Conservation (phyloP, 2,888 invertebrate genomes). For the Imbricaverruca yamaguchii region DNA sequence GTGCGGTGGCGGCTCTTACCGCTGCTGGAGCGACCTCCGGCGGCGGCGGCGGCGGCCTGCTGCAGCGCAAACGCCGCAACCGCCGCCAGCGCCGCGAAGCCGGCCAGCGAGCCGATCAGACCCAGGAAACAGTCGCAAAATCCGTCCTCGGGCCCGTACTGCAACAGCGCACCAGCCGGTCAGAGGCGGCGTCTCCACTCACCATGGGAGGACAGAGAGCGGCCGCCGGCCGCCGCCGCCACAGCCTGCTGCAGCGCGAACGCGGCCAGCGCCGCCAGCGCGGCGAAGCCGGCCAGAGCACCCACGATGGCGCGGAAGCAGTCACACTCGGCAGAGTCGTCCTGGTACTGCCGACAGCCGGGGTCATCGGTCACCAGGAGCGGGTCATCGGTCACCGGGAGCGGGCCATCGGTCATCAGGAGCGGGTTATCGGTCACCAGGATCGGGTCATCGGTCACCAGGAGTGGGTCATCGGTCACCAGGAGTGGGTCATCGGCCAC, state of each 20-base stretch:
- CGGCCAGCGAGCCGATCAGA: slow-evolving; percentile 3
- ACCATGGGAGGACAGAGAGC: background rate
- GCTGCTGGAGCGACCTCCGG: background rate
- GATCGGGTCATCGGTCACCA: too few relatives aligned
- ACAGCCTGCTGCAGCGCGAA: slow-evolving; percentile 9
- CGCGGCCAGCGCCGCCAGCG: background rate
- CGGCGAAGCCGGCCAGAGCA: background rate
- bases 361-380: background rate
- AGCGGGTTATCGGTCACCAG: too few relatives aligned
- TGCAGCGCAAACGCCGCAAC: background rate
- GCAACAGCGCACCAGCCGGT: background rate
- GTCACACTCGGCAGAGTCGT: slow-evolving; percentile 3
- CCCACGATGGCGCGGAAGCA: background rate
- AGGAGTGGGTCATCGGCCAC: too few relatives aligned
- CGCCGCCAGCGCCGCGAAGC: background rate
- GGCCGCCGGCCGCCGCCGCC: background rate
- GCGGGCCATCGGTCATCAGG: too few relatives aligned
- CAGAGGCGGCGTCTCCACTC: background rate
- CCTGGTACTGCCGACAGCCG: background rate
- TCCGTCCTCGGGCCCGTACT: background rate
- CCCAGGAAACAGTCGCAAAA: slow-evolving; percentile 20
- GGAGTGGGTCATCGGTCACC: too few relatives aligned
- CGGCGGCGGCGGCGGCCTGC: slow-evolving; percentile 6
- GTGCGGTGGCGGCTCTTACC: too few relatives aligned
- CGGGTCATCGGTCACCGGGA: too few relatives aligned